phyloP scores from a whole-genome alignment of 2,888 invertebrate genomes.

The Tineola bisselliella region DNA sequence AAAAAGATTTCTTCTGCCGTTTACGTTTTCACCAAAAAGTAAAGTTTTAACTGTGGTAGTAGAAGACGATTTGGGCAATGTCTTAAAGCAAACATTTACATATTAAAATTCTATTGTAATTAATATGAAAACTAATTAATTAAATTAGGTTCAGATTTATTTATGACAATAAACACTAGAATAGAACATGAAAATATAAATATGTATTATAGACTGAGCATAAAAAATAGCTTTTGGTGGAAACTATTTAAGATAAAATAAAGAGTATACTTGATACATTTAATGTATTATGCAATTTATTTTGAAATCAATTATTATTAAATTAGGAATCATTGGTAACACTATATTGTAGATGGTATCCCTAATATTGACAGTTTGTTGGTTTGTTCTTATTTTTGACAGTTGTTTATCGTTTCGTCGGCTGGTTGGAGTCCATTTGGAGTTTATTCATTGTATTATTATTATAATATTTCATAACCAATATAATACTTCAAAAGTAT shows the following conservation, averaged over 20 bases:
- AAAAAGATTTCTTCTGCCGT: conserved; percentile 67
- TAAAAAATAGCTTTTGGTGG: neutral
- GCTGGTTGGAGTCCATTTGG: neutral
- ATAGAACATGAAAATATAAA: neutral
- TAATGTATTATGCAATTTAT: neutral
- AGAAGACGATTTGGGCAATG: conserved; percentile 74
- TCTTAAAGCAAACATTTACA: conserved; percentile 72
- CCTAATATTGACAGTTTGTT: neutral
- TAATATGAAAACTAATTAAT: neutral
- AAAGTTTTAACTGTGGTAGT: conserved; percentile 69
- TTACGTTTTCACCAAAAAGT: conserved; percentile 56
- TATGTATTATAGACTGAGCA: neutral
- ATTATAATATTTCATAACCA: too few species aligned
- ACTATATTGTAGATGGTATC: neutral
- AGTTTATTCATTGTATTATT: neutral
- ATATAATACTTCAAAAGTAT: too few species aligned
- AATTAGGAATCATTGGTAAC: neutral
- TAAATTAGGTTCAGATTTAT: neutral
- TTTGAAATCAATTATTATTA: neutral
- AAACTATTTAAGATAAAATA: neutral
- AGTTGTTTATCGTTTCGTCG: neutral
- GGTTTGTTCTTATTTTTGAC: neutral
- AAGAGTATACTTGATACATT: neutral
- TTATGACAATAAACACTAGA: neutral
- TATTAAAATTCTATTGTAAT: conserved; percentile 31